Evolutionary conservation across 2,888 invertebrate genomes (phyloP).

Genomic region (Pristionchus entomophagus): DNA sequence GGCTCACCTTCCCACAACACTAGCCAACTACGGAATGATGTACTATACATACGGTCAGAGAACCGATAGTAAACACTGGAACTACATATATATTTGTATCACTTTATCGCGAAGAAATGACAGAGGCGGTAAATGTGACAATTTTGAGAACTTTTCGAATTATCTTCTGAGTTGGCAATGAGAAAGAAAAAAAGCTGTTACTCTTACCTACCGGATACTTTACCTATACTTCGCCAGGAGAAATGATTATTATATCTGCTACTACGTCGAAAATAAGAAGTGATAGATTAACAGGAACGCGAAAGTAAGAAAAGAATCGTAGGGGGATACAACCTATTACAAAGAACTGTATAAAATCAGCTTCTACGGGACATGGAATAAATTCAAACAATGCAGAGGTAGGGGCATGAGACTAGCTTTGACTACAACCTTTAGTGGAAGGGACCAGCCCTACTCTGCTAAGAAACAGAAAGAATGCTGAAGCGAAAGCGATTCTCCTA

Average conservation of each 20-base stretch:
- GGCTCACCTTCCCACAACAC: background rate
- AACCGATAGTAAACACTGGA: background rate
- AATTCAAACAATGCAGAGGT: conserved; percentile 20
- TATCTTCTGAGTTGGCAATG: conserved; percentile 40
- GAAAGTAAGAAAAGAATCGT: conserved; percentile 32
- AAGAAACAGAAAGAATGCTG: conserved; percentile 36
- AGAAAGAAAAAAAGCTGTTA: conserved; percentile 10
- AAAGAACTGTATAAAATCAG: conserved; percentile 5
- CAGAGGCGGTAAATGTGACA: conserved; percentile 29
- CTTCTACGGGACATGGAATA: conserved; percentile 35
- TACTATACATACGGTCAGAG: background rate
- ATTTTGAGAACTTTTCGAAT: background rate
- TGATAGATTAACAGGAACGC: conserved; percentile 22
- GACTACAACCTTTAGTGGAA: conserved; percentile 37
- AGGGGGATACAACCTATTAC: background rate
- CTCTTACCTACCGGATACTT: conserved; percentile 29
- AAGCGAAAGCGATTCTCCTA: conserved; percentile 26
- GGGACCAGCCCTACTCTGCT: conserved; percentile 45
- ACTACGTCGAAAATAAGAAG: conserved; percentile 42
- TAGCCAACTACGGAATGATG: background rate
- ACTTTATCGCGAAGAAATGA: conserved; percentile 44
- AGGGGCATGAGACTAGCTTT: conserved; percentile 43
- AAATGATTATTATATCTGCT: conserved; percentile 30
- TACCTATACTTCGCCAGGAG: conserved; percentile 22
- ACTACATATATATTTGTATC: background rate